Base-by-base conservation (phyloP, 2,113 vertebrate genomes). In the Alexandromys fortis region DNA sequence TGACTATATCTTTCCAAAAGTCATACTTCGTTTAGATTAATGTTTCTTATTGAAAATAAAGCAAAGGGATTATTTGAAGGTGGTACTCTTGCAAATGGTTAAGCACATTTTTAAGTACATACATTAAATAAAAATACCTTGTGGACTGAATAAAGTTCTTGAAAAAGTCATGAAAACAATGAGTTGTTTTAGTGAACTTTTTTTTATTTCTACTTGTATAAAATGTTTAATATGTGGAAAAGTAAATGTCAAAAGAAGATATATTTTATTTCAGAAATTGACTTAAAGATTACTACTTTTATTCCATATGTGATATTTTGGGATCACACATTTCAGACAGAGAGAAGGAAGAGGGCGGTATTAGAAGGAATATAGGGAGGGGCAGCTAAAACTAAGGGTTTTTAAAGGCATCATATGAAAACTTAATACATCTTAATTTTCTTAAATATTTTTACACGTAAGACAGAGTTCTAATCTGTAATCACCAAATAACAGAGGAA, bases 331-430 rank as follows among this genome's bases (percentile, higher is more conserved):
- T 83, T 63, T 17, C 3, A 3, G 3, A 6, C 24, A 63, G 13
- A 14, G 13, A 17, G 24, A 81, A 82, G 0, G 12, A 38, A 61
- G 21, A 26, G 1, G 11, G 0, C 24, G 13, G 0, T 63, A 0
- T 9, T 28, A 83, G 81, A 63, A 55, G 7, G 26, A 83, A 28
- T 8, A 38, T 26, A 24, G 35, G 21, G 10, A 61, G 1, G 12
- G 22, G 22, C n/a, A 42, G 3, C 3, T 38, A 63, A n/a, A 82
- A 61, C 55, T 38, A 82, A 63, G 1, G 24, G 24, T 2, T 1
- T 38, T 42, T 28, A 42, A 61, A 42, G 7, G 13, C n/a, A 1
- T 17, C 7, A 42, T 63, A 30, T 28, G 7, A 8, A 61, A 83
- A 83, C 24, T 13, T 42, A 42, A 5, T 63, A 42, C 7, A 63